Percentiles rank a stretch among this genome's conserved stretches.
Conservation (phyloP, 2,888 invertebrate genomes). For the Iselma pallidipennis region DNA sequence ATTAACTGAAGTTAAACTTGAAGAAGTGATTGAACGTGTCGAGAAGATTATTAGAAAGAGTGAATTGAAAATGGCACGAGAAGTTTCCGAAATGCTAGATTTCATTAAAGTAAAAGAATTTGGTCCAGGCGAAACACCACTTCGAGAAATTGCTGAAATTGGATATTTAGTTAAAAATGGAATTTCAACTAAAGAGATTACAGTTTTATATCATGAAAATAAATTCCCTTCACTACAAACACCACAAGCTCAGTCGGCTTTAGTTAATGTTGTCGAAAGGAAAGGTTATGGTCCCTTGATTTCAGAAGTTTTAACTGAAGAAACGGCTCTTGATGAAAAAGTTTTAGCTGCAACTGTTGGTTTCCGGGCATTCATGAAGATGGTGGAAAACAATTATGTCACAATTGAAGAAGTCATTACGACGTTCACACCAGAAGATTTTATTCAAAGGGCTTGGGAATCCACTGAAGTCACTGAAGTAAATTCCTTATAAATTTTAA, state of each 20-base stretch:
- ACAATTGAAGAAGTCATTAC: constrained; percentile 84
- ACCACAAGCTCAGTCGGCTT: constrained; percentile 81
- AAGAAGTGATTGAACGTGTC: constrained; percentile 61
- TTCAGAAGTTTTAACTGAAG: constrained; percentile 80
- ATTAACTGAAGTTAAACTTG: constrained; percentile 59
- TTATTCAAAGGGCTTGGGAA: constrained; percentile 81
- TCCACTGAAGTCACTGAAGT: constrained; percentile 70
- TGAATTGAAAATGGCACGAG: constrained; percentile 67
- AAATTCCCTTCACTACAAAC: constrained; percentile 78
- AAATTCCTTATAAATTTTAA: constrained; percentile 28
- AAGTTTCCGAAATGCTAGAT: constrained; percentile 76
- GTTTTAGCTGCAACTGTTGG: constrained; percentile 79
- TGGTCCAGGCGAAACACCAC: constrained; percentile 76
- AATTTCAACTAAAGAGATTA: constrained; percentile 74
- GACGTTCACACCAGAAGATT: constrained; percentile 82
- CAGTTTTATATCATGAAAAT: constrained; percentile 76
- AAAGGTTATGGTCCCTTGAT: constrained; percentile 81
- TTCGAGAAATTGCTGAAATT: constrained; percentile 81
- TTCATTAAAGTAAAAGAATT: constrained; percentile 77
- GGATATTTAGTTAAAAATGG: constrained; percentile 78
- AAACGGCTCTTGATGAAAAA: constrained; percentile 76
- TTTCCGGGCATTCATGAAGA: constrained; percentile 82
- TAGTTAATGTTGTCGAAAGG: constrained; percentile 82
- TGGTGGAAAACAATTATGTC: constrained; percentile 79
- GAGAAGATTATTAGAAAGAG: constrained; percentile 61